Evolutionary conservation across 92 coral and sea anemone genomes (phyloP).

Genomic region (Epizoanthus ramosus): DNA sequence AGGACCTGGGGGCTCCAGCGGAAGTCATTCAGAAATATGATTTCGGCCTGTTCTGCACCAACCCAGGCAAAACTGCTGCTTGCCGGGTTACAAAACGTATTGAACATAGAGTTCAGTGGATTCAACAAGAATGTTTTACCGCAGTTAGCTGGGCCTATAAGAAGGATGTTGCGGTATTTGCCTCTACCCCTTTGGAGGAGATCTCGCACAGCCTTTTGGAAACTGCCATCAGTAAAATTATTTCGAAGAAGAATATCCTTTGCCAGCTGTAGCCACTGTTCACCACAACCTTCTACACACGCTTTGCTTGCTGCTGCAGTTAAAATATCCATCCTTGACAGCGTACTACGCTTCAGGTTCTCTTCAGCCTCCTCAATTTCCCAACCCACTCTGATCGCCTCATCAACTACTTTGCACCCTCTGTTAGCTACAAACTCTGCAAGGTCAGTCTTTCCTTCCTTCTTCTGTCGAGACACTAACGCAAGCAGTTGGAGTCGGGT

Average conservation of each 20-base stretch:
- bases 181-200: background rate
- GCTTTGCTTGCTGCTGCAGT: too few relatives aligned
- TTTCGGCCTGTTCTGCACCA: too few relatives aligned
- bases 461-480: slow-evolving; percentile 32
- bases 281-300: slow-evolving; percentile 21
- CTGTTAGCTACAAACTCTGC: slow-evolving; percentile 52
- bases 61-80: too few relatives aligned
- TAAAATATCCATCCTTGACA: slow-evolving; percentile 23
- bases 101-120: background rate
- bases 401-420: slow-evolving; percentile 39
- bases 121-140: too few relatives aligned
- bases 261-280: slow-evolving; percentile 15
- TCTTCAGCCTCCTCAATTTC: slow-evolving; percentile 35
- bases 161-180: background rate
- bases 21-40: too few relatives aligned
- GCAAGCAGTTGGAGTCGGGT: slow-evolving; percentile 35
- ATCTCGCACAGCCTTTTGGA: background rate
- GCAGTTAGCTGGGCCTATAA: background rate
- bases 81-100: too few relatives aligned
- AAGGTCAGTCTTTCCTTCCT: slow-evolving; percentile 22
- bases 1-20: too few relatives aligned
- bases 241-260: background rate
- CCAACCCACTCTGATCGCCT: slow-evolving; percentile 48
- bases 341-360: background rate
- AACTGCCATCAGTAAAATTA: background rate